Percentiles rank a stretch among this genome's conserved stretches.
phyloP scores from a whole-genome alignment of 2,888 invertebrate species.

The Pasiphila rectangulata region DNA sequence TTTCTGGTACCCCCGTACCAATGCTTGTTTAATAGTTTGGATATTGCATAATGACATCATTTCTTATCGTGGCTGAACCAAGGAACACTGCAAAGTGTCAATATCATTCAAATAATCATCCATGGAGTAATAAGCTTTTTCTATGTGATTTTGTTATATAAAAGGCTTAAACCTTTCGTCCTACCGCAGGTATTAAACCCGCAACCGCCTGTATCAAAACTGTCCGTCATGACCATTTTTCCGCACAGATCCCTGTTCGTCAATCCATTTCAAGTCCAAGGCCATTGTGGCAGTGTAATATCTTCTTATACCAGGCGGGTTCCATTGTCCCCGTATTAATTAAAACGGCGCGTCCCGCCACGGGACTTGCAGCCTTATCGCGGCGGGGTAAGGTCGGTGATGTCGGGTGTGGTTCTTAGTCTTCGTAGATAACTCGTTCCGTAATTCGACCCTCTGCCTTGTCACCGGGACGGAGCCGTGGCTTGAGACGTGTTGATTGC shows the following conservation, averaged over 20 bases:
- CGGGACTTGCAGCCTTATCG: constrained; percentile 7
- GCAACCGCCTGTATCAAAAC: no score
- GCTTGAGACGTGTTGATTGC: constrained; percentile 4
- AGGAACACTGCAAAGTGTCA: no score
- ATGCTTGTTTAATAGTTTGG: no score
- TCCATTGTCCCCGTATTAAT: constrained; percentile 52
- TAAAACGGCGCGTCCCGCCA: constrained; percentile 36
- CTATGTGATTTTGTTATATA: no score
- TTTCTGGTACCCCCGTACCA: no score
- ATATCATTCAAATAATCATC: no score
- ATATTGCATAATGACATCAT: no score
- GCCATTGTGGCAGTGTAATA: constrained; percentile 45
- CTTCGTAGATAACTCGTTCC: constrained; percentile 26
- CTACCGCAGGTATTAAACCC: no score
- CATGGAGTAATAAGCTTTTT: no score
- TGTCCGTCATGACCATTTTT: no score
- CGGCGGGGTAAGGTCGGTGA: background rate
- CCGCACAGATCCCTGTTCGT: constrained; percentile 13
- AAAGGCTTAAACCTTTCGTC: no score
- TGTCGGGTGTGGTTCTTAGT: background rate
- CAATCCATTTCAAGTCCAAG: constrained; percentile 25
- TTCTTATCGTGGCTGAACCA: no score
- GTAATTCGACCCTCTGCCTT: constrained; percentile 27
- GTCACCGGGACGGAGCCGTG: constrained; percentile 17
- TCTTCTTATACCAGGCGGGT: constrained; percentile 35